Percentiles rank a stretch among this genome's conserved stretches.
Evolutionary conservation across 2,888 invertebrate genomes (phyloP).

Genomic region (Eupeodes latifasciatus): DNA sequence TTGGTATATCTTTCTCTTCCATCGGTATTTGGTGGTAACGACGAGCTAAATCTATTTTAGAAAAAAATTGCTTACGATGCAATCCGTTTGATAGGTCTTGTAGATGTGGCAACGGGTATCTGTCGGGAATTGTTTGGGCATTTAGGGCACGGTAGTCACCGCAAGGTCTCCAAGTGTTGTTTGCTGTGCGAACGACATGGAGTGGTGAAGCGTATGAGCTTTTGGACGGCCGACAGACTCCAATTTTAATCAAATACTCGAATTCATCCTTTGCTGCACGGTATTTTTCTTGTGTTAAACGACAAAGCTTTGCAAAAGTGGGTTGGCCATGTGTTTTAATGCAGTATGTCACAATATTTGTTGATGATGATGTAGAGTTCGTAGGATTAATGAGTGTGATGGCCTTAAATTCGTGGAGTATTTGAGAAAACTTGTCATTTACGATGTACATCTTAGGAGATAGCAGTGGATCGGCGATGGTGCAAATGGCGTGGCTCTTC

Average conservation of each 20-base stretch:
- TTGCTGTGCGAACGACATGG: too few relatives aligned
- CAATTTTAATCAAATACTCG: slow-evolving; percentile 1
- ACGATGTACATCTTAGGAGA: slow-evolving; percentile 2
- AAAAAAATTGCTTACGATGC: too few relatives aligned
- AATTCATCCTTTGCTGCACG: slow-evolving; percentile 1
- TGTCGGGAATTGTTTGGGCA: too few relatives aligned
- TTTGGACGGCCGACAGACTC: not conserved
- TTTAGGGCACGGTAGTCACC: too few relatives aligned
- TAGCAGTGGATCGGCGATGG: not conserved
- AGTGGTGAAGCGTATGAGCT: too few relatives aligned
- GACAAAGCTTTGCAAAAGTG: not conserved
- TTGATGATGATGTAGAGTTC: not conserved
- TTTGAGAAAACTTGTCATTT: slow-evolving; percentile 1
- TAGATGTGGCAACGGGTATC: too few relatives aligned
- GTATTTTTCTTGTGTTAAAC: not conserved
- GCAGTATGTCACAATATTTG: not conserved
- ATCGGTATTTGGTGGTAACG: too few relatives aligned
- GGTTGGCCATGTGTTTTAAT: not conserved
- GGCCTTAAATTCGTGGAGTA: not conserved
- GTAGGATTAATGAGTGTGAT: not conserved
- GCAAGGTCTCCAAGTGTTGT: too few relatives aligned
- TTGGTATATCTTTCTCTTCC: too few relatives aligned
- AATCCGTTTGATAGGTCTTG: too few relatives aligned
- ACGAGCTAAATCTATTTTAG: too few relatives aligned
- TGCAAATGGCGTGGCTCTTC: not conserved